These are phyloP conservation scores for Leptopilina myrica DNA, from an alignment of 2,888 invertebrate species.

Conservation along the genomic window DNA sequence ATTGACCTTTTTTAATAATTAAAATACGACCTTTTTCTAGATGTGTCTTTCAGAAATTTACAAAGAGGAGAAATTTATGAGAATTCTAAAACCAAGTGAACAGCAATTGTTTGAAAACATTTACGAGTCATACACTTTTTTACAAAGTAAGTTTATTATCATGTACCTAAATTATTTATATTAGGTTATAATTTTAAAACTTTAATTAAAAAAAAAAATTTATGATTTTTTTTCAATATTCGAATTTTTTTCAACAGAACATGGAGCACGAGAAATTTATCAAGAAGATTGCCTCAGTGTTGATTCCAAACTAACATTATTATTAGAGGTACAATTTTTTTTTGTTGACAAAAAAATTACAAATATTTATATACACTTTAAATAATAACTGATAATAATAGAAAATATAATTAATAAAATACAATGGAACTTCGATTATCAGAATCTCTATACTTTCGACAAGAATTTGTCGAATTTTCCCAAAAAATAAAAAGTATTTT, in stretches of 20 bases:
- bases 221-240: neutral
- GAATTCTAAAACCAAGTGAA: constrained; percentile 13
- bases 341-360: neutral
- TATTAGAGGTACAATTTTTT: constrained; percentile 12
- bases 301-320: constrained; percentile 23
- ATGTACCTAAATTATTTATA: constrained; percentile 7
- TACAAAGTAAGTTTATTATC: neutral
- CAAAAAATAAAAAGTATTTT: too few relatives aligned
- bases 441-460: too few relatives aligned
- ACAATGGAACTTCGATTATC: too few relatives aligned
- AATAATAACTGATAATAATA: too few relatives aligned
- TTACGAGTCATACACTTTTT: neutral
- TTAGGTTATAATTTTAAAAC: neutral
- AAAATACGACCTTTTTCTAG: constrained; percentile 4
- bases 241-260: neutral
- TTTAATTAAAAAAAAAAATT: neutral
- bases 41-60: constrained; percentile 44
- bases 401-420: too few relatives aligned
- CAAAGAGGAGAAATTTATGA: constrained; percentile 15
- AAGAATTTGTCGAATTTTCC: too few relatives aligned
- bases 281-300: neutral
- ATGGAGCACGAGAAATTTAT: neutral
- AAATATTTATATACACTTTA: too few relatives aligned
- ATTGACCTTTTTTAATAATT: neutral
- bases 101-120: constrained; percentile 6